A percentile compares a stretch with the other conserved stretches of the same genome.
Conservation (phyloP, 92 coral and sea anemone species). For the Montipora capitata region DNA sequence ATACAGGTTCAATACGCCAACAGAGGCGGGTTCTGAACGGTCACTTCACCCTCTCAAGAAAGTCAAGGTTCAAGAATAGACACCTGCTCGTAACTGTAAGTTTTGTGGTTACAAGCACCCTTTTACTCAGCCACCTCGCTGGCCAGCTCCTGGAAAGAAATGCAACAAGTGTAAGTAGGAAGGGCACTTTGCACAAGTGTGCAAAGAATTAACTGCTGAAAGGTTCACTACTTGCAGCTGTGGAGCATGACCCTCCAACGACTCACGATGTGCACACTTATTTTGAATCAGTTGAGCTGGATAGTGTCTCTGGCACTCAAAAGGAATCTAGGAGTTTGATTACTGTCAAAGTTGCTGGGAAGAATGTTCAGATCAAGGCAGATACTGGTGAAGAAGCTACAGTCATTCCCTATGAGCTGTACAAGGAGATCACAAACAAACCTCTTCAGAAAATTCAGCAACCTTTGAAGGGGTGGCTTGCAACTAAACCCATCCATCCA, state of each 20-base stretch:
- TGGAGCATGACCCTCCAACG: too few species aligned
- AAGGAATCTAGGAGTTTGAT: conserved; percentile 34
- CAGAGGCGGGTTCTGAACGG: too few species aligned
- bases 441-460: conserved; percentile 66
- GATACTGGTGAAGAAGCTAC: conserved; percentile 82
- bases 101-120: conserved; percentile 66
- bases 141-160: conserved; percentile 65
- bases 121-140: conserved; percentile 63
- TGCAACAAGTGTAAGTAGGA: conserved; percentile 50
- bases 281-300: too few species aligned
- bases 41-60: conserved; percentile 12
- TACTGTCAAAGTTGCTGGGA: conserved; percentile 49
- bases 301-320: conserved; percentile 23
- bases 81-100: conserved; percentile 49
- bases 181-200: conserved; percentile 71
- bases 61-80: conserved; percentile 9
- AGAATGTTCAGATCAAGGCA: conserved; percentile 52
- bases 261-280: too few species aligned
- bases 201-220: conserved; percentile 24
- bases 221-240: too few species aligned
- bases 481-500: conserved; percentile 18
- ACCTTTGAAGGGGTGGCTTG: conserved; percentile 78
- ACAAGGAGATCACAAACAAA: conserved; percentile 62
- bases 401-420: conserved; percentile 74
- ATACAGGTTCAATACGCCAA: conserved; percentile 18